phyloP scores from a whole-genome alignment of 2,797 vertebrate species.

The Pseudochirops cupreus region DNA sequence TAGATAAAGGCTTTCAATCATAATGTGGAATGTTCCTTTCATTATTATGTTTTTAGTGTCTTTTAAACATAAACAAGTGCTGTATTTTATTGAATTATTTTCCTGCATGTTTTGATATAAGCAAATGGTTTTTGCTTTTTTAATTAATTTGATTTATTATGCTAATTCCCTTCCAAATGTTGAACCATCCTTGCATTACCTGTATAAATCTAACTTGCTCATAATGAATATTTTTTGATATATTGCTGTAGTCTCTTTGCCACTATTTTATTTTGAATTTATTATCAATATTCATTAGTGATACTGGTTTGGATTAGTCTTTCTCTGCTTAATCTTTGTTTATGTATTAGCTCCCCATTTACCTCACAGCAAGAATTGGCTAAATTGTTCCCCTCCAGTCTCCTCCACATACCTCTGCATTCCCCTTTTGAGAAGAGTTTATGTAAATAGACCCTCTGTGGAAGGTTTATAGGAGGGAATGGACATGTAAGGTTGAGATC shows the following conservation, averaged over 20 bases:
- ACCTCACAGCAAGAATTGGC: background rate
- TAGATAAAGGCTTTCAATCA: background rate
- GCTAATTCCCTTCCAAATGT: background rate
- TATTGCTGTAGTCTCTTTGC: background rate
- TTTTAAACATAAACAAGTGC: background rate
- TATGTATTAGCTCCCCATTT: background rate
- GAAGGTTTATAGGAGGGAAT: background rate
- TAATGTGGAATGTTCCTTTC: background rate
- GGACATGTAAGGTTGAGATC: background rate
- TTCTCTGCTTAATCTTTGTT: background rate
- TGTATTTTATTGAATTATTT: background rate
- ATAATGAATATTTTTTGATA: background rate
- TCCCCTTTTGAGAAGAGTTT: background rate
- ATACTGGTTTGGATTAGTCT: background rate
- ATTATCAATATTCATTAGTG: background rate
- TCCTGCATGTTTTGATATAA: background rate
- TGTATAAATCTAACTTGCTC: constrained; percentile 1
- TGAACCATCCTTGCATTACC: constrained; percentile 1
- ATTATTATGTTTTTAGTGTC: background rate
- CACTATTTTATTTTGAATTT: background rate
- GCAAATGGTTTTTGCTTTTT: background rate
- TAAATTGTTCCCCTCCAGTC: background rate
- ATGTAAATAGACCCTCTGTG: background rate
- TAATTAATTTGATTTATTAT: constrained; percentile 9
- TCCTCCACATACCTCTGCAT: background rate